Evolutionary conservation across 2,888 invertebrate species (phyloP).

Genomic region (Drosophila kanekoi): DNA sequence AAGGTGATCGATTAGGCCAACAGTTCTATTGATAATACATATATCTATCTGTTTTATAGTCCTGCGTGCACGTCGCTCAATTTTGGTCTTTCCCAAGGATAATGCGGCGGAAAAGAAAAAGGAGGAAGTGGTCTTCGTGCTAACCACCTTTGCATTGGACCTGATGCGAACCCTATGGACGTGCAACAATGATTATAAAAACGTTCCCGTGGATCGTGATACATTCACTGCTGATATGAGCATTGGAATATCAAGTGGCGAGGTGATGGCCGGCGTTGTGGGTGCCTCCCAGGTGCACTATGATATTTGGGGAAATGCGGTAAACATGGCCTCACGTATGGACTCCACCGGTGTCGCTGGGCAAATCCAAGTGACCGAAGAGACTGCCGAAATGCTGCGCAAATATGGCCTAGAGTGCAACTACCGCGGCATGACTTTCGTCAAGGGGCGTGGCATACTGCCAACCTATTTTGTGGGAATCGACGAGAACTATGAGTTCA

Average conservation of each 20-base stretch:
- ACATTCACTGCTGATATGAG: conserved; percentile 60
- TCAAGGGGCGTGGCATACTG: conserved; percentile 89
- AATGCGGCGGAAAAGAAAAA: conserved; percentile 55
- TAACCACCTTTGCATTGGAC: conserved; percentile 84
- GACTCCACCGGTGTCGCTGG: conserved; percentile 94
- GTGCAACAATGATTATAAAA: conserved; percentile 86
- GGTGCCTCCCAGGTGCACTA: conserved; percentile 97
- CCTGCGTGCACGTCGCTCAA: conserved; percentile 12
- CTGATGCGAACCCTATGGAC: conserved; percentile 88
- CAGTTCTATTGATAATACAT: background rate
- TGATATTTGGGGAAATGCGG: conserved; percentile 98
- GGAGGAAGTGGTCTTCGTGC: conserved; percentile 88
- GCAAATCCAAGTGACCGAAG: conserved; percentile 91
- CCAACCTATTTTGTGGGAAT: conserved; percentile 91
- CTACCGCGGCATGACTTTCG: conserved; percentile 89
- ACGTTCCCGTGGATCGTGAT: conserved; percentile 76
- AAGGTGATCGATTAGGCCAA: conserved; percentile 14
- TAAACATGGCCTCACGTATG: conserved; percentile 98
- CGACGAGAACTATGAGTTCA: conserved; percentile 86
- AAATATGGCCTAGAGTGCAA: conserved; percentile 89
- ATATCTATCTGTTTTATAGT: conserved; percentile 3
- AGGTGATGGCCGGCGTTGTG: conserved; percentile 97
- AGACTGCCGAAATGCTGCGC: conserved; percentile 89
- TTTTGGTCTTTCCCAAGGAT: background rate
- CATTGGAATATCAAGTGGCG: conserved; percentile 94